phyloP scores from a whole-genome alignment of 1,140 invertebrate species.

The Eubasilissa regina region DNA sequence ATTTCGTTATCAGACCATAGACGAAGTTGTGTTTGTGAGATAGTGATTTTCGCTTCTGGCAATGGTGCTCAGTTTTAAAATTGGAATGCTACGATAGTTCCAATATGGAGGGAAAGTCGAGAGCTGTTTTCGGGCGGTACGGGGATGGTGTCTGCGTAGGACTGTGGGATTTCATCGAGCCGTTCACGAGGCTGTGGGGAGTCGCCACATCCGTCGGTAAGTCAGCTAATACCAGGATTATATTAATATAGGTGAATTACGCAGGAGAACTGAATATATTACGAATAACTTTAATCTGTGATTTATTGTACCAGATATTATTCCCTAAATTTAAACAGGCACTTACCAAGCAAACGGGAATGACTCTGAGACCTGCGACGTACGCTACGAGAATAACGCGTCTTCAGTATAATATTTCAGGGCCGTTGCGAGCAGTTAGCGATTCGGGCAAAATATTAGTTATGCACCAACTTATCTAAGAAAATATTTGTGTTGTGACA shows the following conservation, averaged over 20 bases:
- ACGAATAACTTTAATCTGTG: background rate
- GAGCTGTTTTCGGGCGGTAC: slow-evolving; percentile 52
- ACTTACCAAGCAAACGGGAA: no score
- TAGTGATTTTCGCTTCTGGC: background rate
- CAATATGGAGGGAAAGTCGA: slow-evolving; percentile 55
- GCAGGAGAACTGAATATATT: slow-evolving; percentile 13
- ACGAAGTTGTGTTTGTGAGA: background rate
- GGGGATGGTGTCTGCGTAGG: slow-evolving; percentile 51
- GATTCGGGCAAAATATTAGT: no score
- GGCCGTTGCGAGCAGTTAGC: no score
- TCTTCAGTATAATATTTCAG: no score
- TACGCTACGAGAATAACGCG: no score
- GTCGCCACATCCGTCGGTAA: slow-evolving; percentile 58
- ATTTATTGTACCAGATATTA: slow-evolving; percentile 28
- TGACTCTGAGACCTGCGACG: no score
- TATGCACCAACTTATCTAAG: no score
- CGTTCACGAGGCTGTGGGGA: slow-evolving; percentile 54
- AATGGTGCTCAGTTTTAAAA: slow-evolving; percentile 7
- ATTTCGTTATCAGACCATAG: slow-evolving; percentile 5
- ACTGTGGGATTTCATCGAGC: slow-evolving; percentile 57
- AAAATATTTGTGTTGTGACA: no score
- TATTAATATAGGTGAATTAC: slow-evolving; percentile 6
- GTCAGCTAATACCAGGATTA: slow-evolving; percentile 38
- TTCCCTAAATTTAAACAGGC: background rate
- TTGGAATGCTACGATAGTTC: slow-evolving; percentile 20